Conservation (phyloP, 2,888 invertebrate genomes). For the Tenthredo livida region DNA sequence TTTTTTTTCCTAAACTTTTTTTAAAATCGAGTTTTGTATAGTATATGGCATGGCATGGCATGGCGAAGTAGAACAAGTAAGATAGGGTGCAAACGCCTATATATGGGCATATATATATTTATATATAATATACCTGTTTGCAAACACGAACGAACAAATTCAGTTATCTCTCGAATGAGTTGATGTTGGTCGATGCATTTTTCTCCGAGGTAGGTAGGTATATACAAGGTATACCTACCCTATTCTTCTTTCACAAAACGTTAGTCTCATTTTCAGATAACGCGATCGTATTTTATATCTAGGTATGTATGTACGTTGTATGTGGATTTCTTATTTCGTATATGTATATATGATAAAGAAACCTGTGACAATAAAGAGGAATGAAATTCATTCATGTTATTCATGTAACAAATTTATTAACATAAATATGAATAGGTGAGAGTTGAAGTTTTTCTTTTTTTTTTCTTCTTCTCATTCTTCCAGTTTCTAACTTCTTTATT, state of each 20-base stretch:
- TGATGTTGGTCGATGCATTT: slow-evolving; percentile 8
- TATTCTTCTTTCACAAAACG: not conserved
- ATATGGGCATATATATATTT: not conserved
- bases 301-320: not conserved
- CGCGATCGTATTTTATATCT: not conserved
- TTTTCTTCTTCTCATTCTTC: not conserved
- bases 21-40: slow-evolving; percentile 1
- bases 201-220: not conserved
- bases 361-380: not conserved
- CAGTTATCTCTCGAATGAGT: slow-evolving; percentile 27
- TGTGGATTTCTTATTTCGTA: not conserved
- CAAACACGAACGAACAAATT: slow-evolving; percentile 1
- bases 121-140: not conserved
- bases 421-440: not conserved
- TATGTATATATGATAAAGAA: not conserved
- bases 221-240: no score
- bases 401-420: not conserved
- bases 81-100: not conserved
- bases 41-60: not conserved
- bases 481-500: not conserved
- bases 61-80: not conserved
- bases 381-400: not conserved
- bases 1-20: slow-evolving; percentile 13
- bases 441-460: not conserved
- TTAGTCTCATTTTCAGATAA: not conserved